Evolutionary conservation across 2,888 invertebrate genomes (phyloP).

Genomic region (Eurois occulta): DNA sequence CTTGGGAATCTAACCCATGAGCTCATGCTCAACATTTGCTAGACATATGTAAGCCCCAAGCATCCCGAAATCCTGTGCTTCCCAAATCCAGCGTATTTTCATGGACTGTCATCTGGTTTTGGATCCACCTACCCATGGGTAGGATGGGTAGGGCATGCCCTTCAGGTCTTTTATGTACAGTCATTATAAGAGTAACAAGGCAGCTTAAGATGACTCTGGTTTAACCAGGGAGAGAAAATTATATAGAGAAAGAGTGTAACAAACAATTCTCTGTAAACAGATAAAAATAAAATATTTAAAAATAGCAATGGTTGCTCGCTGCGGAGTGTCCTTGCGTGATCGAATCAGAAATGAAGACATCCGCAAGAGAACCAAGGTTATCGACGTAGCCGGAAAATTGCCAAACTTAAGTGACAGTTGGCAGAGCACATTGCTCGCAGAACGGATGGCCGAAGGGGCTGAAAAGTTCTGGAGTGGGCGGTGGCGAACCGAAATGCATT

Average conservation of each 20-base stretch:
- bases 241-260: not conserved
- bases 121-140: not conserved
- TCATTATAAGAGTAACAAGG: not conserved
- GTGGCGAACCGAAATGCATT: too few relatives aligned
- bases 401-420: too few relatives aligned
- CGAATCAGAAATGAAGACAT: too few relatives aligned
- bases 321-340: too few relatives aligned
- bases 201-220: not conserved
- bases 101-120: not conserved
- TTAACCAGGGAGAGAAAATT: not conserved
- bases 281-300: not conserved
- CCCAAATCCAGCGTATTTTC: too few relatives aligned
- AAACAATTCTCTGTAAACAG: not conserved
- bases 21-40: too few relatives aligned
- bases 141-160: not conserved
- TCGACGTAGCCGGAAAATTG: too few relatives aligned
- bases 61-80: not conserved
- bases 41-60: not conserved
- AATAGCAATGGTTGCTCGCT: too few relatives aligned
- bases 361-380: too few relatives aligned
- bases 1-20: not conserved
- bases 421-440: too few relatives aligned
- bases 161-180: not conserved
- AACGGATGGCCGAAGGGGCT: too few relatives aligned
- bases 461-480: too few relatives aligned